Base-by-base conservation (phyloP, 1,140 invertebrate genomes). In the Calephelis virginiensis region DNA sequence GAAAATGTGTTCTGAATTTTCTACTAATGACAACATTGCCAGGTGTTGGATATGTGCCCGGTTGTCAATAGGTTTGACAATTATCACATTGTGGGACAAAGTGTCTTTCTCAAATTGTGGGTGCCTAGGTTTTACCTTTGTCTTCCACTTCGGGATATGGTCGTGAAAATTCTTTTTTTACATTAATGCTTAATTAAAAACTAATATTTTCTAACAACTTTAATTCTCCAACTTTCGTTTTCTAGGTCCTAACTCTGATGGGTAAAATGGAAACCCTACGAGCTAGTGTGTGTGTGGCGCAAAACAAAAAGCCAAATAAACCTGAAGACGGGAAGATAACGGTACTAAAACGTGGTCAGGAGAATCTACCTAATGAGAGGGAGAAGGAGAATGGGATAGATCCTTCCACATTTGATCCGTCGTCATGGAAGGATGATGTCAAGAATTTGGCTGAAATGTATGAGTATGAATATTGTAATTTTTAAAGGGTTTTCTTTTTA, bases 191-290 rank as follows among this genome's bases (percentile, higher is more conserved):
- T 43, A 7, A 43, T 8, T 43, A 6, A 43, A 43, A 7, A 43
- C 8, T 43, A 5, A 5, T 8, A 43, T 43, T 43, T 43, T 6
- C 40, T 9, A 9, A 28, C 28, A 28, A 28, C 8, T 40, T 5
- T 56, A 56, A 69, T 37, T 61, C 11, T 50, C 6, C 59, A 62
- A n/a, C 14, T 59, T 70, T n/a, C n/a, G 12, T 63, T 28, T 56
- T 37, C 6, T 28, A 95, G 94, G 93, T 95, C 13, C 90, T 94
- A 68, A 95, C 94, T 6, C 85, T 95, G 45, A 91, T 95, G 75
- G 93, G 92, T 14, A 95, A 95, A 83, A 95, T 95, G 94, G 89
- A 91, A 65, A 86, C 87, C 0, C 76, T 92, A 1, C 77, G 90
- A 6, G 85, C 89, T 0, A 84, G 82, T 45, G 87, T 88, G 0